These are phyloP conservation scores for Eulithis testata DNA, from an alignment of 2,888 invertebrate species.

Conservation along the genomic window DNA sequence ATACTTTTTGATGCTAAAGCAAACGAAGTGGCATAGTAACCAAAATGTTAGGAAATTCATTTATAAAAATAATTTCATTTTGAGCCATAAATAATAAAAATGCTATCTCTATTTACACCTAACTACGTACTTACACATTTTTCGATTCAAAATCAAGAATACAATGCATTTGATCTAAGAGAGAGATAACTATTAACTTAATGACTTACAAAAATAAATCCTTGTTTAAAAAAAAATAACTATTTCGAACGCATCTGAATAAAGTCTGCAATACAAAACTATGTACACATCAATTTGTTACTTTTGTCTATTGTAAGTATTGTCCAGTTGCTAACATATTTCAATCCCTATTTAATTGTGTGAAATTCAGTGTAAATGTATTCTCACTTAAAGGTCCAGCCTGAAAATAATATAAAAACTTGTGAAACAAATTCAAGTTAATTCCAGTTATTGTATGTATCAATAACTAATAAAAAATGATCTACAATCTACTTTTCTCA, in stretches of 20 bases:
- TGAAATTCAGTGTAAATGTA: not conserved
- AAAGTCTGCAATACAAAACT: conserved; percentile 16
- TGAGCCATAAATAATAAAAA: conserved; percentile 16
- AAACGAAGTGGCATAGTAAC: not conserved
- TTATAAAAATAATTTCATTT: conserved; percentile 8
- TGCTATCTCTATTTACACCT: conserved; percentile 14
- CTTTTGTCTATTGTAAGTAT: conserved; percentile 18
- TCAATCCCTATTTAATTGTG: conserved; percentile 14
- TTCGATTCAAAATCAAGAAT: conserved; percentile 1
- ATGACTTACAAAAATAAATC: not conserved
- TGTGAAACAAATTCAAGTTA: not conserved
- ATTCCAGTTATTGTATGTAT: not conserved
- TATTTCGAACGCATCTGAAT: not conserved
- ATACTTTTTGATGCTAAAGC: not conserved
- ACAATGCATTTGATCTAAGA: conserved; percentile 1
- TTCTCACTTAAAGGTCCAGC: not conserved
- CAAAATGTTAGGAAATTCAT: not conserved
- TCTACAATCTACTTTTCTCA: conserved; percentile 12
- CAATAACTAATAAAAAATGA: conserved; percentile 12
- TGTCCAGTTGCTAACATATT: conserved; percentile 21
- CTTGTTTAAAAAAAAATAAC: not conserved
- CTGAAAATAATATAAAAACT: not conserved
- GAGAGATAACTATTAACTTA: not conserved
- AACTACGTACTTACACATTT: conserved; percentile 4
- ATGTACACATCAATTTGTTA: conserved; percentile 15